Percentiles rank a stretch among this genome's conserved stretches.
These are phyloP conservation scores for Lates calcarifer DNA, from an alignment of 2,113 vertebrate species.

Conservation along the genomic window DNA sequence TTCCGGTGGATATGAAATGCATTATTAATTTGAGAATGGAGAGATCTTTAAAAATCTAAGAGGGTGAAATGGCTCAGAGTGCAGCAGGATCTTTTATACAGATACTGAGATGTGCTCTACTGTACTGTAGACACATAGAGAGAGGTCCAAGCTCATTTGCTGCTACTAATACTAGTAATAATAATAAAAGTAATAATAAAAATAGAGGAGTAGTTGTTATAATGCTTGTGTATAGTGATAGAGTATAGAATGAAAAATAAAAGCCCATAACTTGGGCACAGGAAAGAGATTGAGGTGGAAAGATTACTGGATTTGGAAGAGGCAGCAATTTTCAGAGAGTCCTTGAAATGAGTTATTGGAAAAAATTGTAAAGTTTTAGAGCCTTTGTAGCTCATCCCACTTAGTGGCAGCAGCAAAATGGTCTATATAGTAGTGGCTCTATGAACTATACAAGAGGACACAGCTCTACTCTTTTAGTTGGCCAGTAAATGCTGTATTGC, in stretches of 20 bases:
- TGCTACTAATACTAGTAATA: background rate
- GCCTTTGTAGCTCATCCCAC: constrained; percentile 36
- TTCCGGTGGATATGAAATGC: constrained; percentile 48
- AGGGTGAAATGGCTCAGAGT: constrained; percentile 49
- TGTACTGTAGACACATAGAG: constrained; percentile 3
- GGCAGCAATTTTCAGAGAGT: constrained; percentile 22
- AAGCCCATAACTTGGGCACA: background rate
- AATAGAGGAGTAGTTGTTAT: background rate
- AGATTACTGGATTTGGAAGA: constrained; percentile 7
- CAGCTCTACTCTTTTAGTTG: constrained; percentile 21
- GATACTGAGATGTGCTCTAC: constrained; percentile 24
- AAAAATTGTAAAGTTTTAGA: constrained; percentile 21
- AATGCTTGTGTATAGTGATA: background rate
- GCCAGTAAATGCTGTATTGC: constrained; percentile 31
- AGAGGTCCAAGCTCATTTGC: constrained; percentile 23
- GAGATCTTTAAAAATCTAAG: constrained; percentile 53
- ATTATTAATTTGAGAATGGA: constrained; percentile 68
- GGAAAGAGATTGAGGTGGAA: background rate
- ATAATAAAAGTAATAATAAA: background rate
- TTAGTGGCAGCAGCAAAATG: constrained; percentile 12
- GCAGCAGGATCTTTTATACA: constrained; percentile 57
- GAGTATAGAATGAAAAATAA: constrained; percentile 3
- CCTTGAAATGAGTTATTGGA: constrained; percentile 41
- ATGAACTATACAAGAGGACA: constrained; percentile 3
- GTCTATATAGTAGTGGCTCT: background rate